Evolutionary conservation across 2,797 vertebrate genomes (phyloP).

Genomic region (Hemitrygon akajei): DNA sequence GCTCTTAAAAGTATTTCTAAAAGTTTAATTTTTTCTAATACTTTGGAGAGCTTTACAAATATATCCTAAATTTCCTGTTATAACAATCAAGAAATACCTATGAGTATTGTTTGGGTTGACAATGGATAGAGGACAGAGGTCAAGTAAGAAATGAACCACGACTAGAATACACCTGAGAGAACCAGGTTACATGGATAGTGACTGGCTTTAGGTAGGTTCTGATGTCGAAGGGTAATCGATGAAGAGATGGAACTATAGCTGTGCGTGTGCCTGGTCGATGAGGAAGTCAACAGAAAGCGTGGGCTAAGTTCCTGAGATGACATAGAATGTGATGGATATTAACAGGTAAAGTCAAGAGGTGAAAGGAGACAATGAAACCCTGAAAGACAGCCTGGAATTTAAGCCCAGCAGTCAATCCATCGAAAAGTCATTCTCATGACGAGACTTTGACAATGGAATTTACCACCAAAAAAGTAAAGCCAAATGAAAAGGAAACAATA

Average conservation of each 20-base stretch:
- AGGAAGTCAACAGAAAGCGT: not conserved
- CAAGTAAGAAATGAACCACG: not conserved
- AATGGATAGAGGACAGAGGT: not conserved
- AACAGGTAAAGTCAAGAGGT: not conserved
- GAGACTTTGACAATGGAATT: not conserved
- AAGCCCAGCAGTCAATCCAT: not conserved
- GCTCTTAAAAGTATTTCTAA: not conserved
- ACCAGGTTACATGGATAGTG: not conserved
- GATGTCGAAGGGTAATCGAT: not conserved
- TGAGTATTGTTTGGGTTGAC: not conserved
- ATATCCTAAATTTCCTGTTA: not conserved
- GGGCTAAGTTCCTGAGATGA: not conserved
- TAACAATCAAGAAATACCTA: not conserved
- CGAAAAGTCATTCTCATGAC: not conserved
- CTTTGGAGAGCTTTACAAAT: not conserved
- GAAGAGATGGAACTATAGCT: not conserved
- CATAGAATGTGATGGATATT: not conserved
- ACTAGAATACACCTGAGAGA: not conserved
- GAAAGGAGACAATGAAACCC: not conserved
- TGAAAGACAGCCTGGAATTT: not conserved
- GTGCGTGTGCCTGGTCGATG: not conserved
- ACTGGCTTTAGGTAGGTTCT: not conserved
- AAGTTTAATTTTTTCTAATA: not conserved
- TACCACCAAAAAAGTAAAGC: not conserved
- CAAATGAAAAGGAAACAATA: not conserved